Base-by-base conservation (phyloP, 2,888 invertebrate genomes). In the Auanema sp. region DNA sequence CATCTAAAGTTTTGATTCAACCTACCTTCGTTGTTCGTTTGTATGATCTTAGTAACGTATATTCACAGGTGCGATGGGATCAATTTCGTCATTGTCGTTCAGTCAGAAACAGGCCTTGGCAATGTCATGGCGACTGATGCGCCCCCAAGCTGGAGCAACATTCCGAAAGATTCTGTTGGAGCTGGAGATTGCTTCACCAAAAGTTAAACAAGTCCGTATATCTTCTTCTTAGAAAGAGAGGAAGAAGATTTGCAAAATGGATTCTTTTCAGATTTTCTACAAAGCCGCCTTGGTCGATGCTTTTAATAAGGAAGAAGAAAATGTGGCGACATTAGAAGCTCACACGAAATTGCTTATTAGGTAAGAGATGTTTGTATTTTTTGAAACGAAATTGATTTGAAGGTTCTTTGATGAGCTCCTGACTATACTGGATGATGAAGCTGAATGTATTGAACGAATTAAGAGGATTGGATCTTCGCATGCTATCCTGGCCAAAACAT, bases 201-300 rank as follows among this genome's bases (percentile, higher is more conserved):
- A 81, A 63, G 82, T 82, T 53, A 82, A 82, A 63, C 79, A 80
- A 63, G 79, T 79, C 12, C 42, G 65, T 40, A n/a, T 25, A 11
- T n/a, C 43, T 11, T n/a, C n/a, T n/a, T n/a, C n/a, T n/a, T n/a
- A n/a, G 21, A 47, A 47, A 8, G 10, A 16, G 47, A 47, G 10
- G 21, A 47, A 47, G 21, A 16, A 47, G 43, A 11, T 43, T n/a
- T 43, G 52, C 18, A 18, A 24, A 6, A 50, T 16, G 1, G n/a
- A 24, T 2, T 52, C 25, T 25, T 44, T 74, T 50, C 56, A 81
- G 75, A 83, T 82, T 18, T 82, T 82, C 73, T 83, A 79, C 72
- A 83, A 83, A 55, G 82, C 83, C 6, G 77, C 79, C 1, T 61
- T 81, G 23, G 80, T 82, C 10, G 83, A 83, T 49, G 80, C 81